Percentiles rank a stretch among this genome's conserved stretches.
Evolutionary conservation across 2,113 vertebrate genomes (phyloP).

Genomic region (Chaenogobius annularis): DNA sequence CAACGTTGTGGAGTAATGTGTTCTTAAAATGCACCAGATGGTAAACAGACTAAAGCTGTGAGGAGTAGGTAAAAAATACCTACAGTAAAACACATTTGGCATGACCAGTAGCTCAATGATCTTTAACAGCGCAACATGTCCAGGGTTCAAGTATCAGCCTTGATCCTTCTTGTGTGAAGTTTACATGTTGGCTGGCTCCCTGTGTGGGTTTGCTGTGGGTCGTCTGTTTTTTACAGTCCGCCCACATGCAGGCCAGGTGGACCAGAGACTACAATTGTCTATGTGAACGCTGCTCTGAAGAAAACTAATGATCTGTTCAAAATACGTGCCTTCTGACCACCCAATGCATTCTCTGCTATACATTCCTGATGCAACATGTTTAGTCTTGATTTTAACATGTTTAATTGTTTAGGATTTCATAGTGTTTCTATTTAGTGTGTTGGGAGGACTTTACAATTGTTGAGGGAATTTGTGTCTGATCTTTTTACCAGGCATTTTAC

Average conservation of each 20-base stretch:
- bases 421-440: conserved; percentile 43
- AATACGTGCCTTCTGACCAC: conserved; percentile 24
- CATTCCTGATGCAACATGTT: conserved; percentile 3
- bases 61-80: neutral
- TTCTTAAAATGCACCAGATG: neutral
- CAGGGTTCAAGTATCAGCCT: conserved; percentile 41
- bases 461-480: conserved; percentile 49
- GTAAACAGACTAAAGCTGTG: conserved; percentile 1
- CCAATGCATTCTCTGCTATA: conserved; percentile 32
- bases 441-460: conserved; percentile 29
- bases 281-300: conserved; percentile 8
- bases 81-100: conserved; percentile 27
- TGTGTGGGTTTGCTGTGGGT: conserved; percentile 46
- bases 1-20: neutral
- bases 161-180: conserved; percentile 59
- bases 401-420: conserved; percentile 21
- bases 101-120: conserved; percentile 47
- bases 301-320: conserved; percentile 53
- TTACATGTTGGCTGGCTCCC: conserved; percentile 47
- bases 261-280: conserved; percentile 21
- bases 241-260: conserved; percentile 61
- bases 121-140: conserved; percentile 37
- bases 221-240: conserved; percentile 55
- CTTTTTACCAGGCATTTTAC: conserved; percentile 56
- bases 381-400: conserved; percentile 15